A percentile compares a stretch with the other conserved stretches of the same genome.
Conservation (phyloP, 23 tunicate species). For the Phallusia fumigata region DNA sequence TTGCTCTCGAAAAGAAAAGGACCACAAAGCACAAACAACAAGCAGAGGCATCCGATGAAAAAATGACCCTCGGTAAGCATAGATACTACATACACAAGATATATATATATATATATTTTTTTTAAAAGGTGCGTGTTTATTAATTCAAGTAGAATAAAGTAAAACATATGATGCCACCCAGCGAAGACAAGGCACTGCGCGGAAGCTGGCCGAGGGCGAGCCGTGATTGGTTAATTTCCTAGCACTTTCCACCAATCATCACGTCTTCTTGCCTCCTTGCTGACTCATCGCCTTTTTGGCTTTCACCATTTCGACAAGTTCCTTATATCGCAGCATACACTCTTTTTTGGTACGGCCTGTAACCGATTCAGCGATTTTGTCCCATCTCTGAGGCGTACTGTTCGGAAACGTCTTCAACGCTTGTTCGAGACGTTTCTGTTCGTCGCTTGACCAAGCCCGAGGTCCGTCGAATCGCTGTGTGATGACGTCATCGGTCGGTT, state of each 20-base stretch:
- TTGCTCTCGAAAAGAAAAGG: too few species aligned
- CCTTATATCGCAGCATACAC: conserved; percentile 94
- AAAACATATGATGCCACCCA: background rate
- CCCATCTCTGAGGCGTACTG: conserved; percentile 83
- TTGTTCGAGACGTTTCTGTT: conserved; percentile 83
- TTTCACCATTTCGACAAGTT: conserved; percentile 89
- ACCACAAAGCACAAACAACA: too few species aligned
- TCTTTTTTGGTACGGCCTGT: conserved; percentile 61
- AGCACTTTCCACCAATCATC: conserved; percentile 19
- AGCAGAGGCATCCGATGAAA: too few species aligned
- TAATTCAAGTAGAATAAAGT: background rate
- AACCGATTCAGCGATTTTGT: conserved; percentile 86
- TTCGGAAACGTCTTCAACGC: conserved; percentile 81
- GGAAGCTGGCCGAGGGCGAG: background rate
- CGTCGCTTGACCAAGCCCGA: conserved; percentile 75
- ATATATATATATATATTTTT: too few species aligned
- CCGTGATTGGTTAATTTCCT: conserved; percentile 9
- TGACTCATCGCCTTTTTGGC: conserved; percentile 74
- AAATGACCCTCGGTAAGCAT: too few species aligned
- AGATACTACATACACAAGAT: too few species aligned
- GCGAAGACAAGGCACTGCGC: background rate
- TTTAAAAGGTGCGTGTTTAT: background rate
- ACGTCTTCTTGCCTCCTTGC: conserved; percentile 49
- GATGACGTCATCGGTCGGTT: conserved; percentile 59
- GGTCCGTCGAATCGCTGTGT: conserved; percentile 46